These are phyloP conservation scores for Mustela lutreola DNA, from an alignment of 2,113 vertebrate species.

Conservation along the genomic window DNA sequence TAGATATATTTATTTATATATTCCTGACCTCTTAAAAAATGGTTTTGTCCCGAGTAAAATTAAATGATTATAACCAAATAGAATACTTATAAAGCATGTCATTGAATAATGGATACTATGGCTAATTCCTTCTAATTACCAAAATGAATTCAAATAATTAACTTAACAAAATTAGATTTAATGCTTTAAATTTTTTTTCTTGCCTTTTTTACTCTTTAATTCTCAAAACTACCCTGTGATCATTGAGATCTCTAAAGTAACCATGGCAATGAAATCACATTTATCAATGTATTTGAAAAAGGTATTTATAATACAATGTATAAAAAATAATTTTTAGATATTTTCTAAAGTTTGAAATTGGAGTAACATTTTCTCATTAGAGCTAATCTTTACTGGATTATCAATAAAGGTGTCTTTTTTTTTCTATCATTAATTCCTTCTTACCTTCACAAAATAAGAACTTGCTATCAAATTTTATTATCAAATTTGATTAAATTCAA, in stretches of 20 bases:
- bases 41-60: not conserved
- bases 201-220: not conserved
- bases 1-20: not conserved
- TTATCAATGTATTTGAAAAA: not conserved
- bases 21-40: not conserved
- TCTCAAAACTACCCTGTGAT: not conserved
- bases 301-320: not conserved
- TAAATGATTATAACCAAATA: not conserved
- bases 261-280: not conserved
- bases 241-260: not conserved
- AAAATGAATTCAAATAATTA: not conserved
- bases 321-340: not conserved
- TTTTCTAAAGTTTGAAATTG: constrained; percentile 35
- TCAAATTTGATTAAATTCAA: not conserved
- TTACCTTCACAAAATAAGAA: not conserved
- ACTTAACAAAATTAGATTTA: not conserved
- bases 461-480: not conserved
- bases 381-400: not conserved
- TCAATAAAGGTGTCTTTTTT: not conserved
- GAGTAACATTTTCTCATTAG: not conserved
- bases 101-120: not conserved
- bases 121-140: not conserved
- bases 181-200: not conserved
- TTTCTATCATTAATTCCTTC: not conserved
- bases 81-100: not conserved